Evolutionary conservation across 2,797 vertebrate species (phyloP).

Genomic region (Morelia viridis): DNA sequence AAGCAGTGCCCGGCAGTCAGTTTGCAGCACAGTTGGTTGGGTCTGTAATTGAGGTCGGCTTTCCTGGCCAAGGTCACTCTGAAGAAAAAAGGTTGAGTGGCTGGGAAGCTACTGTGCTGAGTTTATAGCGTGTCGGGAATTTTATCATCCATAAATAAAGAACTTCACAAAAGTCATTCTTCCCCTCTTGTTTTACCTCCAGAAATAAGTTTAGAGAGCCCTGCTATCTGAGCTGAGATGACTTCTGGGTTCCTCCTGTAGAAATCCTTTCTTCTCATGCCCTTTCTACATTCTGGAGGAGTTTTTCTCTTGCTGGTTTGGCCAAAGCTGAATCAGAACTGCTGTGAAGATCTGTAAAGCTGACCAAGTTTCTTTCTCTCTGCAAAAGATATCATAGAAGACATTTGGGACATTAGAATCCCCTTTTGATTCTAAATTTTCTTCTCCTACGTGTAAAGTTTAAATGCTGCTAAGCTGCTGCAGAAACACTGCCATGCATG

Average conservation of each 20-base stretch:
- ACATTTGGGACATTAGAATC: not conserved
- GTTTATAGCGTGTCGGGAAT: constrained; percentile 50
- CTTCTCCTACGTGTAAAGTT: not conserved
- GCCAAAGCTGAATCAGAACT: not conserved
- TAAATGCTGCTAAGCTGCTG: not conserved
- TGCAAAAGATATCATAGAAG: not conserved
- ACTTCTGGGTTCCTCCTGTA: not conserved
- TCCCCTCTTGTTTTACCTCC: not conserved
- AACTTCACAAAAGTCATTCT: not conserved
- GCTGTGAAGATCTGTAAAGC: not conserved
- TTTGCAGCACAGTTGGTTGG: constrained; percentile 58
- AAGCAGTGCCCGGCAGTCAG: constrained; percentile 22
- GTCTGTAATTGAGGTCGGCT: constrained; percentile 59
- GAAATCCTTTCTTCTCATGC: not conserved
- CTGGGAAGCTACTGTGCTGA: constrained; percentile 16
- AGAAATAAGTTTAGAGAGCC: constrained; percentile 4
- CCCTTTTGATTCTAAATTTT: not conserved
- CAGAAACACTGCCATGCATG: not conserved
- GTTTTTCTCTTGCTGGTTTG: not conserved
- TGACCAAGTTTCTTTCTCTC: not conserved
- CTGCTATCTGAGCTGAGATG: not conserved
- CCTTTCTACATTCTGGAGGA: not conserved
- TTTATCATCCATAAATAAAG: constrained; percentile 64
- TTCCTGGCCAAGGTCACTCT: constrained; percentile 59
- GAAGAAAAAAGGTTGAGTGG: constrained; percentile 47